A percentile compares a stretch with the other conserved stretches of the same genome.
Conservation (phyloP, 2,113 vertebrate genomes). For the Dromas ardeola region DNA sequence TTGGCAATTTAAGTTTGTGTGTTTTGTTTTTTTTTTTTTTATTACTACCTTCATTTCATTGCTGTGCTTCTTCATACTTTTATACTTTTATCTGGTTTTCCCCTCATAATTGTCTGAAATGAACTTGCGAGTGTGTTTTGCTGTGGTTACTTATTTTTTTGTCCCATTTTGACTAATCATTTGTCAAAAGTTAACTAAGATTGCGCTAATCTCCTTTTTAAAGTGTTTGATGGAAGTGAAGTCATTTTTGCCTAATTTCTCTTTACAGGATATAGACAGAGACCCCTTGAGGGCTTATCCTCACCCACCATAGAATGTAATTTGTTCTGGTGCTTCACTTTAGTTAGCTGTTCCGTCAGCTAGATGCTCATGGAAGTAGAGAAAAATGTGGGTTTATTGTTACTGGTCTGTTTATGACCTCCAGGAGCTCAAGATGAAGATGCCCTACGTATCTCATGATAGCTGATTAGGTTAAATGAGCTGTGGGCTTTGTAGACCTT, state of each 20-base stretch:
- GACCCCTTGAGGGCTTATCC: not conserved
- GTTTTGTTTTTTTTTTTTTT: not conserved
- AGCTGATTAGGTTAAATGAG: not conserved
- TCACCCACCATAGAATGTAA: not conserved
- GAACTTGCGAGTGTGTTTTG: not conserved
- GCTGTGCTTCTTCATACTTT: not conserved
- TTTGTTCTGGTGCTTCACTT: not conserved
- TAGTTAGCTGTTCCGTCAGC: not conserved
- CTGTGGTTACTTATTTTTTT: not conserved
- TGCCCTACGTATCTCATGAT: not conserved
- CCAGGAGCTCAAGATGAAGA: not conserved
- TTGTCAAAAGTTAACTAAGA: not conserved
- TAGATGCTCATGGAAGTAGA: not conserved
- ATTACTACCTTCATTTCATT: rapidly evolving
- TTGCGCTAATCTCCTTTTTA: not conserved
- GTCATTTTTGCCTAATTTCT: not conserved
- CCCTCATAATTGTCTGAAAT: not conserved
- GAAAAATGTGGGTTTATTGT: not conserved
- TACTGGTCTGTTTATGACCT: not conserved
- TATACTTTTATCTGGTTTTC: not conserved
- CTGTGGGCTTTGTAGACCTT: not conserved
- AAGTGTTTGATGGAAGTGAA: not conserved
- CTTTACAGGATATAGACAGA: not conserved
- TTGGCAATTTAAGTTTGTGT: not conserved
- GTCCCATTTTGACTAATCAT: not conserved